Base-by-base conservation (phyloP, 1,140 invertebrate genomes). In the Formica exsecta region DNA sequence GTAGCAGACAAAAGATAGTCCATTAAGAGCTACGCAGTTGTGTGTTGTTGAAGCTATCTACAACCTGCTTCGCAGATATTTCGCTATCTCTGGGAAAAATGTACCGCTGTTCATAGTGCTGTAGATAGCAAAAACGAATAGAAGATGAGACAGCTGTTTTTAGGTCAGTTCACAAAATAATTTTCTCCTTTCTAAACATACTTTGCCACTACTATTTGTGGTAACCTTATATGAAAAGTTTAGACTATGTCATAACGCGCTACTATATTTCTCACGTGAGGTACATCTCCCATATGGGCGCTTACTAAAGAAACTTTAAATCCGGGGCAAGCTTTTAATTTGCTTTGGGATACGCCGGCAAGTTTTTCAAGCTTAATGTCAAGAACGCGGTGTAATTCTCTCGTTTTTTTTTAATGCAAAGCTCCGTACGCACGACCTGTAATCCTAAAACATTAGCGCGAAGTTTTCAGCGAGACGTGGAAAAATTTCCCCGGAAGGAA, bases 321-420 rank as follows among this genome's bases (percentile, higher is more conserved):
- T 73, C 68, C 79, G n/a, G 36, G 38, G 25, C 51, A 16, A 41
- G 54, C 25, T 83, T 74, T 83, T 83, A 83, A 83, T 83, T 83
- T 61, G 54, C 79, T 59, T 71, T 73, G 68, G 51, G 54, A 73
- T 36, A 61, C 19, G 41, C 36, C 38, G 32, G 38, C 77, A 70
- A 68, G 48, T 81, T 81, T 81, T 81, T 81, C 38, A 81, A 83
- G 79, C 68, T 83, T 83, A 74, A 32, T 74, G 79, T 74, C 68
- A 74, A 74, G 54, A 83, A 73, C 61, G 79, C 36, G 66, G 32
- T 22, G 51, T 83, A 74, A 61, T 61, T 80, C 36, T 9, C 22
- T n/a, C 13, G 36, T 29, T 29, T 81, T 83, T 66, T 51, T 22
- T 54, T 38, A 36, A 71, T 11, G 65, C 36, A 44, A 61, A 68